Evolutionary conservation across 2,113 vertebrate species (phyloP).

Genomic region (Oxyruncus cristatus): DNA sequence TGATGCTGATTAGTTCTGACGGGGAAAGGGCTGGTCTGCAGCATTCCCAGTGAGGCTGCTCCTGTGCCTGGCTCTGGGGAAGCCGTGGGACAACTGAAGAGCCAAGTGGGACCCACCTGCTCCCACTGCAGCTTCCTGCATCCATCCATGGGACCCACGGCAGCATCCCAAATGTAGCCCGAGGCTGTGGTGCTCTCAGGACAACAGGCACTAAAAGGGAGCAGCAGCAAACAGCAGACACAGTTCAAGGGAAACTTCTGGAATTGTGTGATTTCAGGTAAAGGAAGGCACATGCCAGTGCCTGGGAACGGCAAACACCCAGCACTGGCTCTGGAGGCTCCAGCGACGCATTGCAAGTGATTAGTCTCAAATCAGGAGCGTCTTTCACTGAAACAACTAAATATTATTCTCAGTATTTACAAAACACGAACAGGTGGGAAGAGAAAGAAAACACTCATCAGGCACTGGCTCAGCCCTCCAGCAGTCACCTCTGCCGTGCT

Average conservation of each 20-base stretch:
- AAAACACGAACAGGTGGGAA: background rate
- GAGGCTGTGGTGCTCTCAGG: background rate
- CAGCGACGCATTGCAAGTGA: fast-evolving
- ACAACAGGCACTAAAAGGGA: background rate
- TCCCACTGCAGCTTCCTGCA: fast-evolving
- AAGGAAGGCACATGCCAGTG: fast-evolving
- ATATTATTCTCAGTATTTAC: background rate
- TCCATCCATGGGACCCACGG: fast-evolving
- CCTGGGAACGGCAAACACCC: background rate
- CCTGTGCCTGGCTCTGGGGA: background rate
- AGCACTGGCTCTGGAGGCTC: background rate
- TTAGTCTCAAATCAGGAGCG: background rate
- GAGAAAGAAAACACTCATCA: fast-evolving
- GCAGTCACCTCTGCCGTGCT: background rate
- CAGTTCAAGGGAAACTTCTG: background rate
- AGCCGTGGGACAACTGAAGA: background rate
- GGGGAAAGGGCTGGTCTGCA: conserved; percentile 82
- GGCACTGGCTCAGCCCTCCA: fast-evolving
- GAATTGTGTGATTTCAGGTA: background rate
- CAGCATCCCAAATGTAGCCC: background rate
- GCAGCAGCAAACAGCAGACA: background rate
- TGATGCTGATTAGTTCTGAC: conserved; percentile 91
- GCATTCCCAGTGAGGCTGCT: conserved; percentile 51
- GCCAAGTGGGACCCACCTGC: background rate
- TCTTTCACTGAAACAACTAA: background rate